Evolutionary conservation across 1,140 invertebrate species (phyloP).

Genomic region (Saxidomus purpurata): DNA sequence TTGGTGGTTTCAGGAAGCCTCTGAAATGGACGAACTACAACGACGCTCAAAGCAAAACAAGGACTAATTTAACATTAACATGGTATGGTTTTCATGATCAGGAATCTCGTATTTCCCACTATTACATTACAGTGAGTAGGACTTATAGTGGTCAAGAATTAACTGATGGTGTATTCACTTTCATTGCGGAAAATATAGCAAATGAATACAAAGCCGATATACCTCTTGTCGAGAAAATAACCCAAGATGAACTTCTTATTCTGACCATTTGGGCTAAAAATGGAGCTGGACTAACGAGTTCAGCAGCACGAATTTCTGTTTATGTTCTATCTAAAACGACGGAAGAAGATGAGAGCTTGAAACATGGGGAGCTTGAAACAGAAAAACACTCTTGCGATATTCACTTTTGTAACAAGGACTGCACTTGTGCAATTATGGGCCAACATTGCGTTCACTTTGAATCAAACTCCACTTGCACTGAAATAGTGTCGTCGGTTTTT

Average conservation of each 20-base stretch:
- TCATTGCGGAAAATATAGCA: not conserved
- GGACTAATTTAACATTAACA: not conserved
- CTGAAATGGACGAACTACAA: not conserved
- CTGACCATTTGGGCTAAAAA: slow-evolving; percentile 24
- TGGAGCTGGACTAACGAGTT: slow-evolving; percentile 10
- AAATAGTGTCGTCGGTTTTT: not conserved
- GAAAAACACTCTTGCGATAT: slow-evolving; percentile 43
- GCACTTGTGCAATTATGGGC: slow-evolving; percentile 41
- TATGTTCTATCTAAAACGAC: not conserved
- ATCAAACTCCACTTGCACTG: not conserved
- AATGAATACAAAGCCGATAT: not conserved
- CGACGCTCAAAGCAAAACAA: not conserved
- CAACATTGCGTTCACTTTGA: not conserved
- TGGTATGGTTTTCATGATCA: slow-evolving; percentile 39
- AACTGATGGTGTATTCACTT: not conserved
- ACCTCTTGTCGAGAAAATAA: not conserved
- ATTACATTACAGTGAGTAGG: slow-evolving; percentile 31
- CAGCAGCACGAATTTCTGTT: not conserved
- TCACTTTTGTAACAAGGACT: slow-evolving; percentile 48
- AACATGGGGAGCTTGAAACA: slow-evolving; percentile 11
- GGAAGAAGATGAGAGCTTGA: not conserved
- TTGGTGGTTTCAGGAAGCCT: slow-evolving; percentile 35
- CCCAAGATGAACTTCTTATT: slow-evolving; percentile 5
- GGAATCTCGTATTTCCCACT: slow-evolving; percentile 16
- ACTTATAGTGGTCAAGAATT: slow-evolving; percentile 18